A percentile compares a stretch with the other conserved stretches of the same genome.
Evolutionary conservation across 2,888 invertebrate species (phyloP).

Genomic region (Zygaena filipendulae): DNA sequence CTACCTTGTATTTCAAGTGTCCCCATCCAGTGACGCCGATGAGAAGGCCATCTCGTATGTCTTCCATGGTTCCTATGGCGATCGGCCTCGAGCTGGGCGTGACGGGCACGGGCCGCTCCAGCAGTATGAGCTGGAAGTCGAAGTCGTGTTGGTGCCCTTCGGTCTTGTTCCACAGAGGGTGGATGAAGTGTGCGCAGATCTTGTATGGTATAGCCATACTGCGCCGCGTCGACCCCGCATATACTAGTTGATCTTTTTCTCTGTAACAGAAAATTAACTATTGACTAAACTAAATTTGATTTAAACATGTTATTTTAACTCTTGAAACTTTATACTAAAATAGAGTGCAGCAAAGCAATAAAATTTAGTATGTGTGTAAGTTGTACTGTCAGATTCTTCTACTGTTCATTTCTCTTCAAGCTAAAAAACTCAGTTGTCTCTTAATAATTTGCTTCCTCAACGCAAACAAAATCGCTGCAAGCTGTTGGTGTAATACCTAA

Average conservation of each 20-base stretch:
- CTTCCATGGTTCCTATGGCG: conserved; percentile 34
- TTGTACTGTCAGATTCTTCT: too few relatives aligned
- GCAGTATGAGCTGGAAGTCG: conserved; percentile 46
- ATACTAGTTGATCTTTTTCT: conserved; percentile 28
- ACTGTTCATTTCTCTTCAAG: too few relatives aligned
- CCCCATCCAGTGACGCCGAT: conserved; percentile 50
- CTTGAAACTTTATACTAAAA: too few relatives aligned
- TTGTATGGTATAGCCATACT: conserved; percentile 25
- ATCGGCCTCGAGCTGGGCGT: conserved; percentile 33
- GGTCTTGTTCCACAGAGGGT: conserved; percentile 33
- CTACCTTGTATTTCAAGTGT: conserved; percentile 34
- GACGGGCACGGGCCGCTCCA: conserved; percentile 38
- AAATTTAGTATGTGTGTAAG: too few relatives aligned
- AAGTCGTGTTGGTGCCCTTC: conserved; percentile 36
- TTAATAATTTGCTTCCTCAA: too few relatives aligned
- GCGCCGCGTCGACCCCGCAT: conserved; percentile 38
- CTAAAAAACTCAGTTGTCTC: too few relatives aligned
- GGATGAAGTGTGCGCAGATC: conserved; percentile 47
- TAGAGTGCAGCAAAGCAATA: too few relatives aligned
- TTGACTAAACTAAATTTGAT: too few relatives aligned
- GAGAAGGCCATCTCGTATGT: conserved; percentile 27
- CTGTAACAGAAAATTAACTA: conserved; percentile 27
- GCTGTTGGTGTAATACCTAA: too few relatives aligned
- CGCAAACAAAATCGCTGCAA: too few relatives aligned
- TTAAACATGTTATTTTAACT: too few relatives aligned